phyloP scores from a whole-genome alignment of 1,140 invertebrate genomes.

The Drosophila repletoides region DNA sequence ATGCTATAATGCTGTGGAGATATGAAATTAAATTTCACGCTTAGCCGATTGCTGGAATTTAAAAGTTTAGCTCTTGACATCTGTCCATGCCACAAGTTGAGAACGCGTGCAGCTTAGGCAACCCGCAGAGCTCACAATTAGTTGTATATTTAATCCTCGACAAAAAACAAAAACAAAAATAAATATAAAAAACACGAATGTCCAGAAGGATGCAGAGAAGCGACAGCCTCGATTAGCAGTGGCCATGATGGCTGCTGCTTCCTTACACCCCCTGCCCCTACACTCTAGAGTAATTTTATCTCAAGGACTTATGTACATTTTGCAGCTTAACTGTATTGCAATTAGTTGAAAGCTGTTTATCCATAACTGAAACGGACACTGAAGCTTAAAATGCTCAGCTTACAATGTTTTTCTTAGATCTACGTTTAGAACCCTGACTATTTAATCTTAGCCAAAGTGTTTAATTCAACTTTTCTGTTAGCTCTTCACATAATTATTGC shows the following conservation, averaged over 20 bases:
- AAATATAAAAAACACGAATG: constrained; percentile 2
- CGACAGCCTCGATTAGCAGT: constrained; percentile 27
- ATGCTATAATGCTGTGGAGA: no score
- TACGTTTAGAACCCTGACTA: not conserved
- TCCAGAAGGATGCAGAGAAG: constrained; percentile 1
- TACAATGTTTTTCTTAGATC: not conserved
- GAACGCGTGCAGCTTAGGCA: constrained; percentile 30
- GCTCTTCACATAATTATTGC: not conserved
- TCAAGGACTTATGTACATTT: constrained; percentile 24
- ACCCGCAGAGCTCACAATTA: constrained; percentile 46
- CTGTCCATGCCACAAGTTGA: constrained; percentile 21
- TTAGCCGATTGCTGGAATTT: constrained; percentile 40
- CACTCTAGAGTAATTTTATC: not conserved
- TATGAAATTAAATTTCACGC: constrained; percentile 50
- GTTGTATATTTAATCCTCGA: constrained; percentile 51
- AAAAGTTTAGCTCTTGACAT: constrained; percentile 49
- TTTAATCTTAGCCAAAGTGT: not conserved
- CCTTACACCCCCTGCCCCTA: not conserved
- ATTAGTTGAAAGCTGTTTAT: constrained; percentile 15
- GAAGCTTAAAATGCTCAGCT: constrained; percentile 2
- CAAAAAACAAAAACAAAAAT: constrained; percentile 21
- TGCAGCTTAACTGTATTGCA: constrained; percentile 27
- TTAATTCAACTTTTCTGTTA: not conserved
- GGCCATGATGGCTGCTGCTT: not conserved
- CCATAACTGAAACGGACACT: constrained; percentile 3